These are phyloP conservation scores for Andrena cerasifolii DNA, from an alignment of 1,140 invertebrate species.

Conservation along the genomic window DNA sequence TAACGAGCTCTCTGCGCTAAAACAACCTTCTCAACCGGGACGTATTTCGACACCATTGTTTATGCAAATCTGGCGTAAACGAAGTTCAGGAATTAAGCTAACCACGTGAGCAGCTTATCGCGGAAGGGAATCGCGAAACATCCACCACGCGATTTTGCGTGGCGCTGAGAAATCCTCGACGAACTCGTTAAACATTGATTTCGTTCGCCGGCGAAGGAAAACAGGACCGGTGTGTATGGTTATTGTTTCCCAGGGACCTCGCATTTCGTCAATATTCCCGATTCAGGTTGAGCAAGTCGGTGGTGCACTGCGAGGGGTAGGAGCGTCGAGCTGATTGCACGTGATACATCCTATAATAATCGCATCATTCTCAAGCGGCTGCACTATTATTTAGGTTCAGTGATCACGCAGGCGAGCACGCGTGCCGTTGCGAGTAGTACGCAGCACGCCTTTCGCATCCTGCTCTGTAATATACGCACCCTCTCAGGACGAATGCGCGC, in stretches of 20 bases:
- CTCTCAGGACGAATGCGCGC: not conserved
- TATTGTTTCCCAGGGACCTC: constrained; percentile 6
- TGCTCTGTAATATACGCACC: not conserved
- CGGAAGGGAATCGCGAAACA: not conserved
- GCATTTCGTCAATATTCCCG: constrained; percentile 13
- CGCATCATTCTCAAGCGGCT: constrained; percentile 12
- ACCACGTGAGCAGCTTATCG: too few relatives aligned
- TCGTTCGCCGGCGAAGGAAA: not conserved
- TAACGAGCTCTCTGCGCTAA: too few relatives aligned
- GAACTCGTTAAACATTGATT: too few relatives aligned
- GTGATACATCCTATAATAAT: constrained; percentile 35
- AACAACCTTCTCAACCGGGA: not conserved
- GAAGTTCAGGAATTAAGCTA: not conserved
- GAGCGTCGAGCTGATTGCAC: constrained; percentile 5
- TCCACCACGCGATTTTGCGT: not conserved
- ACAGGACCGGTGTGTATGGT: not conserved
- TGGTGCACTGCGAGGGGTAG: constrained; percentile 1
- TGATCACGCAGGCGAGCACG: not conserved
- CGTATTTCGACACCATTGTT: not conserved
- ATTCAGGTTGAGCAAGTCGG: not conserved
- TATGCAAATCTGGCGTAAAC: not conserved
- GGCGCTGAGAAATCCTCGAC: not conserved
- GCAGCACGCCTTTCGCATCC: not conserved
- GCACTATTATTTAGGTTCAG: constrained; percentile 6
- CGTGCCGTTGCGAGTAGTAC: not conserved